These are phyloP conservation scores for Lepilemur ruficaudatus DNA, from an alignment of 2,797 vertebrate genomes.

Conservation along the genomic window DNA sequence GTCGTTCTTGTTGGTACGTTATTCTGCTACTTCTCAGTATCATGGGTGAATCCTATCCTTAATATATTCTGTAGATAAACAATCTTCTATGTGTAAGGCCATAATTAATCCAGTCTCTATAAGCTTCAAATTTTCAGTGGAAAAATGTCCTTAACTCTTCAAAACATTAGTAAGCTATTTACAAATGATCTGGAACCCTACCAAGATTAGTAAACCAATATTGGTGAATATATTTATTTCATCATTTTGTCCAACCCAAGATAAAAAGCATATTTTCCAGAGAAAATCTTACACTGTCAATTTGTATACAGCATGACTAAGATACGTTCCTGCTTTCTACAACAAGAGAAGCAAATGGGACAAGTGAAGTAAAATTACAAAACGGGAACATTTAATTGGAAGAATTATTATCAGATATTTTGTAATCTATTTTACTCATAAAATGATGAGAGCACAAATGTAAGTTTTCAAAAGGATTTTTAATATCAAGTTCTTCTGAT, in stretches of 20 bases:
- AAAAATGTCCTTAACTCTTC: not conserved
- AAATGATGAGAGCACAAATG: constrained; percentile 22
- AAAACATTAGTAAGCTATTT: not conserved
- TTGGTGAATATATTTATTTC: not conserved
- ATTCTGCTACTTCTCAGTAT: not conserved
- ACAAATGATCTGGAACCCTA: not conserved
- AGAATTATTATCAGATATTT: not conserved
- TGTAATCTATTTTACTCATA: not conserved
- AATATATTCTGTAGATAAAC: not conserved
- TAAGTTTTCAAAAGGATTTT: constrained; percentile 23
- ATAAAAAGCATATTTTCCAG: not conserved
- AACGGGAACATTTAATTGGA: not conserved
- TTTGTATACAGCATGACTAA: not conserved
- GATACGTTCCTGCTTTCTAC: not conserved
- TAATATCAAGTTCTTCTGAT: not conserved
- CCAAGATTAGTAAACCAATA: not conserved
- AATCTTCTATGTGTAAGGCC: not conserved
- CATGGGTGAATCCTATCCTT: not conserved
- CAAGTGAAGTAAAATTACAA: not conserved
- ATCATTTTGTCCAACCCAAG: not conserved
- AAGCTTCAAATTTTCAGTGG: not conserved
- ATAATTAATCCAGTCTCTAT: not conserved
- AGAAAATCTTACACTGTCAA: not conserved
- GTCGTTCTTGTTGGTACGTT: not conserved
- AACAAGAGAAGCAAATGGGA: not conserved